A percentile compares a stretch with the other conserved stretches of the same genome.
Conservation (phyloP, 2,888 invertebrate species). For the Hydroisotoma schaefferi region DNA sequence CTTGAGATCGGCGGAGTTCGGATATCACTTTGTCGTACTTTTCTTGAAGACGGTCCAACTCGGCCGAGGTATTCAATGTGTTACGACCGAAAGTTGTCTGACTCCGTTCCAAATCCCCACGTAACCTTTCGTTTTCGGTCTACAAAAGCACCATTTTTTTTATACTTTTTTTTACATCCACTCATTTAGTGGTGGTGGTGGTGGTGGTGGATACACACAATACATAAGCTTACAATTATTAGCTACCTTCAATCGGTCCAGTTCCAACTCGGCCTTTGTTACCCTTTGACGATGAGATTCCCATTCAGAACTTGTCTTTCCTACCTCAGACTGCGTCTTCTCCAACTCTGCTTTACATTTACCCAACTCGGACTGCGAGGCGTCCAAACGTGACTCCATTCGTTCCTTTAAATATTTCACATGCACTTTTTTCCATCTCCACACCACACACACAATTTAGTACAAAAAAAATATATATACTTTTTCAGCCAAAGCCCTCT, state of each 20-base stretch:
- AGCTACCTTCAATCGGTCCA: constrained; percentile 64
- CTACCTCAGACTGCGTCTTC: constrained; percentile 84
- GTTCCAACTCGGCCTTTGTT: constrained; percentile 81
- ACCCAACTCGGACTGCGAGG: constrained; percentile 87
- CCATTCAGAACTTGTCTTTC: constrained; percentile 84
- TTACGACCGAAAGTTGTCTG: constrained; percentile 79
- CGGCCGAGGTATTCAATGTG: constrained; percentile 66
- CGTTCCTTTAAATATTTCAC: constrained; percentile 58
- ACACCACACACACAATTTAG: not conserved
- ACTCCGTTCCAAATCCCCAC: constrained; percentile 78
- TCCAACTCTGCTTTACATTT: constrained; percentile 92
- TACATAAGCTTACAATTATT: constrained; percentile 15
- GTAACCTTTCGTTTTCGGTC: constrained; percentile 57
- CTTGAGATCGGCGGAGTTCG: constrained; percentile 80
- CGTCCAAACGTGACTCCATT: constrained; percentile 83
- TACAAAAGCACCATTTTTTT: constrained; percentile 17
- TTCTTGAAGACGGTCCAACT: constrained; percentile 57
- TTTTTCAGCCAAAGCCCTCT: constrained; percentile 84
- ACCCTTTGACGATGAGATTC: constrained; percentile 78
- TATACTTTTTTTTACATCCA: not conserved
- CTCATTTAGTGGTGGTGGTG: not conserved
- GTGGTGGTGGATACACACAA: not conserved
- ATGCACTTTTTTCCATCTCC: not conserved
- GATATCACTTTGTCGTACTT: constrained; percentile 79
- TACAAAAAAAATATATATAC: constrained; percentile 7